Percentiles rank a stretch among this genome's conserved stretches.
Conservation (phyloP, 2,888 invertebrate genomes). For the Eutolmus rufibarbis region DNA sequence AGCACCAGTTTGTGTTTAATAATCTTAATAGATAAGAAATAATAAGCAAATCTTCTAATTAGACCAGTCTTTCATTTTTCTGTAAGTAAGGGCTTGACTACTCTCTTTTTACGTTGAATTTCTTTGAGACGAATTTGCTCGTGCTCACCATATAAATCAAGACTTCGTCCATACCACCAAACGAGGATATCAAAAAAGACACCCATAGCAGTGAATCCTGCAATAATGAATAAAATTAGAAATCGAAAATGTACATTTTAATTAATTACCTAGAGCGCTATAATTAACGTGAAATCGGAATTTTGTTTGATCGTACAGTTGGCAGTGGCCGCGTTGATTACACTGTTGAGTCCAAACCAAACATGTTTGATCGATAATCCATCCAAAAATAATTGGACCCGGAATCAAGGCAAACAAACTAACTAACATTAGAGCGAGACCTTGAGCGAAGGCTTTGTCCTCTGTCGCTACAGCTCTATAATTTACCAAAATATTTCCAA, state of each 20-base stretch:
- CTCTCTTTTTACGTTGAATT: slow-evolving; percentile 38
- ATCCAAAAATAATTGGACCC: slow-evolving; percentile 72
- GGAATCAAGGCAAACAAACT: slow-evolving; percentile 73
- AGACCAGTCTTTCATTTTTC: not conserved
- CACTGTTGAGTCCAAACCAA: slow-evolving; percentile 73
- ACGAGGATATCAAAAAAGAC: slow-evolving; percentile 69
- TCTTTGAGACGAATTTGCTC: slow-evolving; percentile 52
- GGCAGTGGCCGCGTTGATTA: slow-evolving; percentile 70
- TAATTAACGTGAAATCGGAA: slow-evolving; percentile 68
- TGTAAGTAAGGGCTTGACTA: slow-evolving; percentile 10
- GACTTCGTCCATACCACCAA: slow-evolving; percentile 67
- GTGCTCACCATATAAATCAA: slow-evolving; percentile 67
- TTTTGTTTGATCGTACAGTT: slow-evolving; percentile 69
- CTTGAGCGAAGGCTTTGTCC: slow-evolving; percentile 73
- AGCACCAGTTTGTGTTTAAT: not conserved
- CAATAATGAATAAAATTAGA: slow-evolving; percentile 46
- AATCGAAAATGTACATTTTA: not conserved
- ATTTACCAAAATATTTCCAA: slow-evolving; percentile 72
- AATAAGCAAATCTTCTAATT: not conserved
- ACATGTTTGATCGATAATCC: slow-evolving; percentile 72
- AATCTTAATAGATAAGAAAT: not conserved
- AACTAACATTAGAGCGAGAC: slow-evolving; percentile 68
- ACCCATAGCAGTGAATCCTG: slow-evolving; percentile 67
- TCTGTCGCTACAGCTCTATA: slow-evolving; percentile 69
- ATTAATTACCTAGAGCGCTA: slow-evolving; percentile 64